Evolutionary conservation across 1,140 invertebrate genomes (phyloP).

Genomic region (Amyelois transitella): DNA sequence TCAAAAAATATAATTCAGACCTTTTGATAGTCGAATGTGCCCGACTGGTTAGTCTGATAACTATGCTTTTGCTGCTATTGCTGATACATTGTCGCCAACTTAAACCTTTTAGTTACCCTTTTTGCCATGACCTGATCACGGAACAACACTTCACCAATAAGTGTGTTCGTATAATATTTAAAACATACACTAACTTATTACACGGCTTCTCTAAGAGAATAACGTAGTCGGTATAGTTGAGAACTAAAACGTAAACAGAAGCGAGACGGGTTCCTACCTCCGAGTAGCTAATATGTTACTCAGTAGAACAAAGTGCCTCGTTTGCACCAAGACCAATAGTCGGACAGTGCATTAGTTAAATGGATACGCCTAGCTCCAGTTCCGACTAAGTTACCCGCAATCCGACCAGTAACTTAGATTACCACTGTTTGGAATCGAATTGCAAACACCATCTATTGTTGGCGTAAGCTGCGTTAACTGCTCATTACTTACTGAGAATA

Average conservation of each 20-base stretch:
- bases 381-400: conserved; percentile 60
- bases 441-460: conserved; percentile 44
- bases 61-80: too few species aligned
- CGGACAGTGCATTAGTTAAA: conserved; percentile 70
- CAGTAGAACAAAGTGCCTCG: conserved; percentile 59
- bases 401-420: conserved; percentile 58
- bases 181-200: background rate
- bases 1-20: too few species aligned
- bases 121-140: too few species aligned
- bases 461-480: conserved; percentile 35
- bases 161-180: background rate
- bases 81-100: too few species aligned
- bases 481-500: conserved; percentile 2
- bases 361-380: conserved; percentile 58
- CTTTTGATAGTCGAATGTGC: too few species aligned
- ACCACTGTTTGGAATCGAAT: conserved; percentile 51
- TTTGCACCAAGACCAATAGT: conserved; percentile 66
- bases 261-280: conserved; percentile 24
- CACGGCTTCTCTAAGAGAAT: background rate
- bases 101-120: too few species aligned
- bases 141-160: background rate
- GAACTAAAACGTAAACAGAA: conserved; percentile 19
- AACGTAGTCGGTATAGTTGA: conserved; percentile 15
- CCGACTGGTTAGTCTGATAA: too few species aligned
- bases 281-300: conserved; percentile 56